Conservation (phyloP, 2,113 vertebrate genomes). For the human (Homo sapiens) region DNA sequence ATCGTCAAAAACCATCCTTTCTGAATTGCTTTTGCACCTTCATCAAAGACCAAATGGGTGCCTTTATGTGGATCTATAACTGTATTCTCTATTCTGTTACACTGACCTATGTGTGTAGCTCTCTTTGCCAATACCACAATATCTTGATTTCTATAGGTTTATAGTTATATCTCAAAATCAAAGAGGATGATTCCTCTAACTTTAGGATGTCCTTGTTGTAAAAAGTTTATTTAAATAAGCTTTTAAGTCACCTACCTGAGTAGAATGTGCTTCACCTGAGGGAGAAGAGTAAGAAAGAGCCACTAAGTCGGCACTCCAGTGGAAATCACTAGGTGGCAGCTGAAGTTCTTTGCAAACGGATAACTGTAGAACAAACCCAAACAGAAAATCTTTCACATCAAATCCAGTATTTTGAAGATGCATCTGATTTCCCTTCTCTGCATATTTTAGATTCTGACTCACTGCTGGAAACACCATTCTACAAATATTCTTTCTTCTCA, state of each 20-base stretch:
- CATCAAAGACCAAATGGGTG: background rate
- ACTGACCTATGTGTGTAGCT: fast-evolving
- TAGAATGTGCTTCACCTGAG: conserved; percentile 85
- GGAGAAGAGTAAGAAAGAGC: conserved; percentile 84
- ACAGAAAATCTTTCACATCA: background rate
- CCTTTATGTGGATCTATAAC: background rate
- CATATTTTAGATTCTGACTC: background rate
- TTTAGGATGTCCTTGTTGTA: background rate
- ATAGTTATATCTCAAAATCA: background rate
- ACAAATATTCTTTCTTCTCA: conserved; percentile 20
- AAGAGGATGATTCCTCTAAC: background rate
- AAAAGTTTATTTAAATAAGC: background rate
- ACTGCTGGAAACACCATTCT: background rate
- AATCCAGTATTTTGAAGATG: background rate
- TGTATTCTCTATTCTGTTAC: too few relatives aligned
- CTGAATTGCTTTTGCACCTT: background rate
- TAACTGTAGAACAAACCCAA: conserved; percentile 82
- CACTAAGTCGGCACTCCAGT: conserved; percentile 88
- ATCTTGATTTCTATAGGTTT: background rate
- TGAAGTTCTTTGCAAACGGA: conserved; percentile 96
- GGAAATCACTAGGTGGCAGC: conserved; percentile 90
- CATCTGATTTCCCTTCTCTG: background rate
- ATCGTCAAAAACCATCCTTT: background rate
- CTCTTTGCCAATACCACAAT: background rate
- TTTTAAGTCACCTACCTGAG: conserved; percentile 84